These are phyloP conservation scores for Danio rerio DNA, from an alignment of 2,113 vertebrate genomes.

Conservation along the genomic window DNA sequence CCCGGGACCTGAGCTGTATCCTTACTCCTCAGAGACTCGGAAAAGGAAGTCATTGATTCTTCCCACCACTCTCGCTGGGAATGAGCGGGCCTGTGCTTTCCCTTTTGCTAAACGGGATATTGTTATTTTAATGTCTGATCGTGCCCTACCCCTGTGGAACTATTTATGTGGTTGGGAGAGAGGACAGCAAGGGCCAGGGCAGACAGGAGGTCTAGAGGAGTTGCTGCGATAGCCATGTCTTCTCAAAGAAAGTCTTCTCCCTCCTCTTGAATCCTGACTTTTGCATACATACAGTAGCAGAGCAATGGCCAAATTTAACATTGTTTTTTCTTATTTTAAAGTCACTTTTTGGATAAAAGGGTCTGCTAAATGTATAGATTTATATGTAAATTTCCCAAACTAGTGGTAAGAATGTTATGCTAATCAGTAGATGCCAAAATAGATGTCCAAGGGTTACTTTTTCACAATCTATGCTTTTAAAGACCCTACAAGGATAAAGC, in stretches of 20 bases:
- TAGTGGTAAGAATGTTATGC: no score
- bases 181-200: constrained; percentile 18
- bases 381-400: no score
- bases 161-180: constrained; percentile 65
- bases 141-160: constrained; percentile 52
- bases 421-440: no score
- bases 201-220: constrained; percentile 34
- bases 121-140: constrained; percentile 65
- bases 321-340: no score
- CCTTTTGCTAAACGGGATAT: constrained; percentile 62
- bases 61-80: constrained; percentile 73
- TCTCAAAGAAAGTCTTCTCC: constrained; percentile 34
- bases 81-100: constrained; percentile 64
- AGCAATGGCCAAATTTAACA: no score
- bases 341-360: no score
- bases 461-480: no score
- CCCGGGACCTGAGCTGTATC: constrained; percentile 56
- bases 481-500: no score
- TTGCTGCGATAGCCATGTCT: constrained; percentile 12
- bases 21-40: constrained; percentile 59
- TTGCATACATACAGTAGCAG: neutral
- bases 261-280: constrained; percentile 35
- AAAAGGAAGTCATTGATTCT: constrained; percentile 77
- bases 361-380: no score
- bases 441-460: no score